Evolutionary conservation across 2,797 vertebrate genomes (phyloP), one percentile per base, ranked within the genome.

Genomic region (Enteromius radiatus): DNA sequence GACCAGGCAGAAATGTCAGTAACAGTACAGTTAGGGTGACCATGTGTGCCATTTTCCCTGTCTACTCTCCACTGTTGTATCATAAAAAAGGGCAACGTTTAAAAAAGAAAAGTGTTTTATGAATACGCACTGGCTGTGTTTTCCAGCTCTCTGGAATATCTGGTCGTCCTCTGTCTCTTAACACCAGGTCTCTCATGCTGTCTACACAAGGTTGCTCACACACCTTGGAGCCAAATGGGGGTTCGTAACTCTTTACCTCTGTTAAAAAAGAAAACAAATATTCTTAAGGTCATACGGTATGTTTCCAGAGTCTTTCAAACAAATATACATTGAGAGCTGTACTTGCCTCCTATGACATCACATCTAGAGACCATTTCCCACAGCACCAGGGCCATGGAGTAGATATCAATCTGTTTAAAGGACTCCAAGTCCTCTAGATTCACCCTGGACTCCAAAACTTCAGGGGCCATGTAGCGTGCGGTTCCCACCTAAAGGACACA

Each of bases 321-420:
- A n/a, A n/a, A 49, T 33, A 67, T 67, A 11, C 43, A 67, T 17
- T 0, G 38, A 23, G n/a, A 4, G 21, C 71, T 33, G 49, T n/a
- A 88, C 92, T 88, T 89, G 96, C 96, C 96, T 94, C 95, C 96
- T 26, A 95, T 94, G 74, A 89, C 94, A 1, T 94, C 91, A 85
- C 96, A 97, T 85, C 96, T 94, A 54, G 97, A 97, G 3, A 93
- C 94, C 95, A 97, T 96, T 88, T 97, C 97, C 97, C 97, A 97
- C 56, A 97, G 89, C 68, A 97, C 96, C 1, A 97, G 92, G 65
- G 97, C 94, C 95, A 97, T 95, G 84, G 97, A 97, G 88, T 97
- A 97, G 47, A 97, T 96, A 2, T 97, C 97, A 94, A 97, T 97
- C 91, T 97, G 97, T 89, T 97, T 97, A 83, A 97, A 97, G 56